Percentiles rank a stretch among this genome's conserved stretches.
phyloP scores from a whole-genome alignment of 2,113 vertebrate genomes.

The Kobus ellipsiprymnus region DNA sequence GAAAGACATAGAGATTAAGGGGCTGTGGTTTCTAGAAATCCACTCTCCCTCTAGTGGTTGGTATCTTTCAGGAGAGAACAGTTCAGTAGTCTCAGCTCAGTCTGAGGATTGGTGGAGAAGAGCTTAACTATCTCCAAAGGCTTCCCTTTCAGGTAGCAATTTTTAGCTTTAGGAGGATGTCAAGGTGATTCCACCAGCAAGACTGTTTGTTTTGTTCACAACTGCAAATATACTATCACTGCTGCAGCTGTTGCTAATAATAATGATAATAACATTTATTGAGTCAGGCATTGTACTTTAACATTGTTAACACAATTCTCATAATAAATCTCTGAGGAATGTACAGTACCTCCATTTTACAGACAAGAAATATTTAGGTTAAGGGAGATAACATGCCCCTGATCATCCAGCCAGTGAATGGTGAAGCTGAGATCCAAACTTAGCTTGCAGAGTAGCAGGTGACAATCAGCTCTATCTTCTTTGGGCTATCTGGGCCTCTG shows the following conservation, averaged over 20 bases:
- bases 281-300: not conserved
- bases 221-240: not conserved
- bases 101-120: not conserved
- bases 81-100: not conserved
- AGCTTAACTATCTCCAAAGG: not conserved
- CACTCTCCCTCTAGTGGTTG: constrained; percentile 40
- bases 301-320: not conserved
- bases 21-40: not conserved
- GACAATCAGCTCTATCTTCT: not conserved
- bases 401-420: not conserved
- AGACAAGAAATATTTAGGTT: not conserved
- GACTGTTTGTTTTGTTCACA: not conserved
- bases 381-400: not conserved
- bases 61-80: not conserved
- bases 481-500: not conserved
- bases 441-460: not conserved
- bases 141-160: not conserved
- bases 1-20: not conserved
- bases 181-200: not conserved
- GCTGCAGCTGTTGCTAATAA: not conserved
- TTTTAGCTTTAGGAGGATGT: not conserved
- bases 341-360: not conserved
- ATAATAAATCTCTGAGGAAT: not conserved
- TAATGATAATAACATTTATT: not conserved
- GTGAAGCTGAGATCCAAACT: not conserved